Conservation (phyloP, 2,888 invertebrate species). For the Acleris emargana region DNA sequence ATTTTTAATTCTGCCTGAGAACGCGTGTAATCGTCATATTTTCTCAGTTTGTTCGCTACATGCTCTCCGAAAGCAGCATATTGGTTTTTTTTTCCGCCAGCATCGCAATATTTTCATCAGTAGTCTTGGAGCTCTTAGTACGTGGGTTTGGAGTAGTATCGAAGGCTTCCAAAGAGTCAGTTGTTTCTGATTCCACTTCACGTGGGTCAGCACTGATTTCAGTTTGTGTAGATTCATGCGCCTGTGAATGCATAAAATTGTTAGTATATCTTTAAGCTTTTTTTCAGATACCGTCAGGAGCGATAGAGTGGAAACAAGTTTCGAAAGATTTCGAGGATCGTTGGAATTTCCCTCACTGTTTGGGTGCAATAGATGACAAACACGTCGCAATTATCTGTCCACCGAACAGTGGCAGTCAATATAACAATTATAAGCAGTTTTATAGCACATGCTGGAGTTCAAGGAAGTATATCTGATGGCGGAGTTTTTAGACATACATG, state of each 20-base stretch:
- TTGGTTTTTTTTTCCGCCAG: slow-evolving; percentile 35
- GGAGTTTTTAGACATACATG: slow-evolving; percentile 36
- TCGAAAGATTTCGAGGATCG: slow-evolving; percentile 27
- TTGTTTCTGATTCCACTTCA: slow-evolving; percentile 32
- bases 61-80: slow-evolving; percentile 40
- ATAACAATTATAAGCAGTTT: slow-evolving; percentile 36
- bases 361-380: not conserved
- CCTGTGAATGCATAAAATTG: slow-evolving; percentile 12
- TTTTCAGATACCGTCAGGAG: slow-evolving; percentile 32
- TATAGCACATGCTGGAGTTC: slow-evolving; percentile 32
- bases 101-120: slow-evolving; percentile 34
- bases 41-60: slow-evolving; percentile 39
- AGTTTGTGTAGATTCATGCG: slow-evolving; percentile 28
- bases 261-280: slow-evolving; percentile 1
- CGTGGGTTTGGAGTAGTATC: slow-evolving; percentile 26
- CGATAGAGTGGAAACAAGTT: slow-evolving; percentile 16
- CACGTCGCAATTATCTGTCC: slow-evolving; percentile 9
- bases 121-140: slow-evolving; percentile 35
- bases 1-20: slow-evolving; percentile 39
- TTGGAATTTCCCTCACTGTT: slow-evolving; percentile 36
- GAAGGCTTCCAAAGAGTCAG: slow-evolving; percentile 23
- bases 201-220: slow-evolving; percentile 25
- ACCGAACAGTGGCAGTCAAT: slow-evolving; percentile 28
- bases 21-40: slow-evolving; percentile 40
- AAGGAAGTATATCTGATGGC: slow-evolving; percentile 25